A percentile compares a stretch with the other conserved stretches of the same genome.
Evolutionary conservation across 2,113 vertebrate genomes (phyloP).

Genomic region (Notarius lentiginosus): DNA sequence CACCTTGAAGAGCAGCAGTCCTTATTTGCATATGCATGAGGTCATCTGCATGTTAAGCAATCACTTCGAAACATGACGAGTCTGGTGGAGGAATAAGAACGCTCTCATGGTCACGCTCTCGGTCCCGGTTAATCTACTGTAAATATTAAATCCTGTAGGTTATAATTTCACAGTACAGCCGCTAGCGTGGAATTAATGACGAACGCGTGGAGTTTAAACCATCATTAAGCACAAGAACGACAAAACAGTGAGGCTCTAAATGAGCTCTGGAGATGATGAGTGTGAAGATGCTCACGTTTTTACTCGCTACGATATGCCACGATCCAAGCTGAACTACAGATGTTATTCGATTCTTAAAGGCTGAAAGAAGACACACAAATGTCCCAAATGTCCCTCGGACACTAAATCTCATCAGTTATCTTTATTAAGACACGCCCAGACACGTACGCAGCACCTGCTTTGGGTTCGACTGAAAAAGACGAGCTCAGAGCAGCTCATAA

Average conservation of each 20-base stretch:
- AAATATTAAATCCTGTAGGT: constrained; percentile 6
- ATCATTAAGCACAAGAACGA: not conserved
- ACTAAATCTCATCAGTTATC: not conserved
- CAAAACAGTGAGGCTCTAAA: not conserved
- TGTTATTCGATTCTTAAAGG: not conserved
- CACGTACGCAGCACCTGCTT: not conserved
- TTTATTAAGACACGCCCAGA: not conserved
- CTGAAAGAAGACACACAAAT: not conserved
- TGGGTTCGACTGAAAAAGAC: no score
- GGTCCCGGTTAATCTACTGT: constrained; percentile 10
- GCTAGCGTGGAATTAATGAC: constrained; percentile 18
- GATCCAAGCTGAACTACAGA: not conserved
- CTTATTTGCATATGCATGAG: constrained; percentile 26
- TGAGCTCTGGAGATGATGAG: not conserved
- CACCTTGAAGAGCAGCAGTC: not conserved
- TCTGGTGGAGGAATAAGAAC: not conserved
- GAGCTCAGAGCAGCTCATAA: no score
- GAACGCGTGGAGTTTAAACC: not conserved
- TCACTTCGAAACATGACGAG: not conserved
- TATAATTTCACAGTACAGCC: constrained; percentile 16
- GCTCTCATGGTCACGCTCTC: constrained; percentile 1
- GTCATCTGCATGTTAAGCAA: not conserved
- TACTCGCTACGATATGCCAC: not conserved
- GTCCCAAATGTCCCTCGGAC: not conserved
- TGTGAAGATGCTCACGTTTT: not conserved